phyloP scores from a whole-genome alignment of 2,888 invertebrate species.

The Dione vanillae region DNA sequence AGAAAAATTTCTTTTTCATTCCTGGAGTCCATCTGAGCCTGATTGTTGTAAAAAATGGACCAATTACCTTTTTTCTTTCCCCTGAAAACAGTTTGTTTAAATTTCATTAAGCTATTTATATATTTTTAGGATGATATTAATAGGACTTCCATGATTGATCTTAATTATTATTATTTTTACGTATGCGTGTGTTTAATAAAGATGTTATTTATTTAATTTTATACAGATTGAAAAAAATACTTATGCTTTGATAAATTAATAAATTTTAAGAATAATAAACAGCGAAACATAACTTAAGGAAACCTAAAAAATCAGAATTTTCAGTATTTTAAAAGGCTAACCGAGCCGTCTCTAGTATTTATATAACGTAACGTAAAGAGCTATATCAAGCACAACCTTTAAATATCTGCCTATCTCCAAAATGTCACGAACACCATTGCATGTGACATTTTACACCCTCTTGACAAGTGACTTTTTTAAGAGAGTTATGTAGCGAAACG shows the following conservation, averaged over 20 bases:
- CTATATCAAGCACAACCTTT: slow-evolving; percentile 35
- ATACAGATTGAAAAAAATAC: too few relatives aligned
- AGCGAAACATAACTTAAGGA: too few relatives aligned
- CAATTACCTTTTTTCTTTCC: background rate
- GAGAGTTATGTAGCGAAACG: slow-evolving; percentile 31
- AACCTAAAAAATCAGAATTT: too few relatives aligned
- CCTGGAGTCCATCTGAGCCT: slow-evolving; percentile 12
- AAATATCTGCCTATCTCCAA: slow-evolving; percentile 39
- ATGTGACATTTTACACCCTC: slow-evolving; percentile 55
- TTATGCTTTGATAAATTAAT: too few relatives aligned
- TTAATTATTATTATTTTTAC: too few relatives aligned
- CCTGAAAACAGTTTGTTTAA: background rate
- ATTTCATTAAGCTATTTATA: background rate
- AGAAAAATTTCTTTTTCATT: slow-evolving; percentile 24
- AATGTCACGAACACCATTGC: slow-evolving; percentile 43
- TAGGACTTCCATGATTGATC: background rate
- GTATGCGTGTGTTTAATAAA: too few relatives aligned
- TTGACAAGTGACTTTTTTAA: slow-evolving; percentile 30
- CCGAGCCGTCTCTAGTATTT: background rate
- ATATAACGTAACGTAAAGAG: background rate
- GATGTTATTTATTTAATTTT: too few relatives aligned
- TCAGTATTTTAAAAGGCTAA: too few relatives aligned
- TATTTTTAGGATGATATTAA: background rate
- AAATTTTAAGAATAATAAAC: too few relatives aligned
- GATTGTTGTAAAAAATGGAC: slow-evolving; percentile 17